Evolutionary conservation across 2,113 vertebrate species (phyloP).

Genomic region (Aleadryas rufinucha): DNA sequence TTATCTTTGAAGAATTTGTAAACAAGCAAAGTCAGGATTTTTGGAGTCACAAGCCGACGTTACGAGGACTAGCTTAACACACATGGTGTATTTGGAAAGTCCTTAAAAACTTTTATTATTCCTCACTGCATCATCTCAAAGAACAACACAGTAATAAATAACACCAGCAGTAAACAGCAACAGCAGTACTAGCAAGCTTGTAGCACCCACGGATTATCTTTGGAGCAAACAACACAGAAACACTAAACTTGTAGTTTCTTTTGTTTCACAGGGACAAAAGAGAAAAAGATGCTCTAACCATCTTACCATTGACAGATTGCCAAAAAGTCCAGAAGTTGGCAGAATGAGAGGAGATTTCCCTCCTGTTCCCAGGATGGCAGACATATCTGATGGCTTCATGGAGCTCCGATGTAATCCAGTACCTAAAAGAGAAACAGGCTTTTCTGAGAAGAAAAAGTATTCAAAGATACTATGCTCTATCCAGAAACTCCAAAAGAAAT

Average conservation of each 20-base stretch:
- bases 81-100: not conserved
- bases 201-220: not conserved
- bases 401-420: conserved; percentile 65
- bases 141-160: not conserved
- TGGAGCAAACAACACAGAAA: not conserved
- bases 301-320: conserved; percentile 76
- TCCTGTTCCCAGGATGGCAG: conserved; percentile 72
- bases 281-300: not conserved
- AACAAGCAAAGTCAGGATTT: not conserved
- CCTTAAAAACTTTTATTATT: not conserved
- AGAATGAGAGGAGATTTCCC: conserved; percentile 69
- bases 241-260: not conserved
- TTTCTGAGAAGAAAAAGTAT: not conserved
- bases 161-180: not conserved
- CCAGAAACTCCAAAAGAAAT: not conserved
- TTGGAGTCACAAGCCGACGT: not conserved
- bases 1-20: not conserved
- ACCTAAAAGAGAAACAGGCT: conserved; percentile 41
- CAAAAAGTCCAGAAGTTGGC: conserved; percentile 67
- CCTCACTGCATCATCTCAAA: not conserved
- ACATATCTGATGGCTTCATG: conserved; percentile 74
- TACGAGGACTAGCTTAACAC: not conserved
- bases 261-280: not conserved
- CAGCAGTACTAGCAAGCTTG: not conserved
- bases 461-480: not conserved